Conservation (phyloP, 2,113 vertebrate species). For the Pionites leucogaster region DNA sequence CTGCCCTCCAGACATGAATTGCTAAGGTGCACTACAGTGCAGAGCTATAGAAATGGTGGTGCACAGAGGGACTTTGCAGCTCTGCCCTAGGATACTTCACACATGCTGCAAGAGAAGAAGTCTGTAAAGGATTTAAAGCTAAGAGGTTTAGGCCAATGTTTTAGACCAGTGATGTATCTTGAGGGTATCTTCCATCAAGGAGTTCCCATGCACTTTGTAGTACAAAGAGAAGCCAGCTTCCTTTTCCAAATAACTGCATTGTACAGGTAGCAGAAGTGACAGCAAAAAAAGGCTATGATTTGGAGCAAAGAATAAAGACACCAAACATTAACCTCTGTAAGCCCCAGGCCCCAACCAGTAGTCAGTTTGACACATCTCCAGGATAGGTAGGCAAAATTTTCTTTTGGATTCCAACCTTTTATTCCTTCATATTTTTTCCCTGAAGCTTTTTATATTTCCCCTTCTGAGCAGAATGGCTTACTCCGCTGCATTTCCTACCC, state of each 20-base stretch:
- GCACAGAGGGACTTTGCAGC: background rate
- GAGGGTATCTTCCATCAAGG: background rate
- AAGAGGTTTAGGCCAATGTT: background rate
- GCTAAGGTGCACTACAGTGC: background rate
- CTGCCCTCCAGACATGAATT: background rate
- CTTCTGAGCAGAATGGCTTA: background rate
- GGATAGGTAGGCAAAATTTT: background rate
- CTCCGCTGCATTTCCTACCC: background rate
- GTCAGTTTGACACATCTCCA: background rate
- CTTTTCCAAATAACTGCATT: background rate
- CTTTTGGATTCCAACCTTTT: background rate
- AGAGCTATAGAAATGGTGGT: fast-evolving
- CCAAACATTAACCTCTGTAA: background rate
- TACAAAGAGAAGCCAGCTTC: background rate
- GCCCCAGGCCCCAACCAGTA: background rate
- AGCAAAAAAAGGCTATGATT: background rate
- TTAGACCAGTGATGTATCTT: background rate
- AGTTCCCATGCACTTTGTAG: background rate
- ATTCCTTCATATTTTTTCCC: background rate
- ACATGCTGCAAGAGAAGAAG: background rate
- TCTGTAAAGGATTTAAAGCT: background rate
- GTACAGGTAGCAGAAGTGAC: background rate
- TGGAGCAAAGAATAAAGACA: background rate
- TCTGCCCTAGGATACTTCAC: background rate
- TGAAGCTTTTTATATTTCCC: background rate